Evolutionary conservation across 2,797 vertebrate genomes (phyloP), one percentile per base, ranked within the genome.

Genomic region (Hylomyscus alleni): DNA sequence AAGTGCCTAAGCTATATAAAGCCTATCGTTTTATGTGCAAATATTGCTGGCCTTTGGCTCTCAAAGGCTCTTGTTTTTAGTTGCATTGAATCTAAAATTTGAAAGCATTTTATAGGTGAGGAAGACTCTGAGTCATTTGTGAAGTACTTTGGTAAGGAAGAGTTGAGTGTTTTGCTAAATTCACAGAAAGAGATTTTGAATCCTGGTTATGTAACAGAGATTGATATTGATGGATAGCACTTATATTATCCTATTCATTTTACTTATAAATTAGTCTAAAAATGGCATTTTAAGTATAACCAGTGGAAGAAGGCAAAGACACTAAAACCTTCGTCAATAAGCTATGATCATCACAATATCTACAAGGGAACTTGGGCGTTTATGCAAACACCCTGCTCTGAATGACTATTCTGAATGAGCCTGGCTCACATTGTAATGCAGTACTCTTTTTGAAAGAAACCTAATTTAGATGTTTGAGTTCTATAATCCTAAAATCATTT

Each of bases 281-380:
- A 95, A 84, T 94, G 40, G 26, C 56, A 95, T 82, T 93, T 29
- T 91, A 93, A 97, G 84, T 91, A 62, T 89, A 95, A 69, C 24
- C 83, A 86, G 85, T 95, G 29, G 76, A 91, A 94, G n/a, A 92
- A 90, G 72, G 15, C 56, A 83, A 72, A 92, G 84, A 90, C 92
- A 44, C 60, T 89, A 60, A 95, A 97, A 58, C 34, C 13, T 93
- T 93, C 78, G 47, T 93, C 56, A 89, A 8, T 54, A 50, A 83
- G 7, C 3, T 91, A 29, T 96, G 44, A 87, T 91, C 1, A 4
- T 50, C 31, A 81, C 8, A 83, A 80, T 69, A 67, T 56, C 87
- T 7, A 92, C 89, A 84, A 34, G 40, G 82, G 47, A 52, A 86
- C 31, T 4, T n/a, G 44, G 31, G 44, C 7, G 54, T 91, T 83